These are phyloP conservation scores for Diabrotica balteata DNA, from an alignment of 2,888 invertebrate genomes.

Conservation along the genomic window DNA sequence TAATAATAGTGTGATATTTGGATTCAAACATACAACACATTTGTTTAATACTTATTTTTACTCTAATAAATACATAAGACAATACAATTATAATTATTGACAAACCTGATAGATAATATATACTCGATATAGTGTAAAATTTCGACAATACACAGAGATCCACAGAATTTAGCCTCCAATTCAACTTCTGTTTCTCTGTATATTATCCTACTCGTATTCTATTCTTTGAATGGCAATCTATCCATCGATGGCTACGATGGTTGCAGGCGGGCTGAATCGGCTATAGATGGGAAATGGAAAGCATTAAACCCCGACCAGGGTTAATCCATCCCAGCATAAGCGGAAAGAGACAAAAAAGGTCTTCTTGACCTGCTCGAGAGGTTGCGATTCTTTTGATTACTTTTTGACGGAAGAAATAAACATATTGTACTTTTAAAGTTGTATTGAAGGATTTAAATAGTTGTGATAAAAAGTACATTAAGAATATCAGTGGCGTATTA, in stretches of 20 bases:
- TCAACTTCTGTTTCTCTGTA: slow-evolving; percentile 2
- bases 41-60: too few species aligned
- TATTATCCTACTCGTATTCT: not conserved
- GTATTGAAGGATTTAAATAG: not conserved
- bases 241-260: slow-evolving; percentile 2
- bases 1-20: too few species aligned
- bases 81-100: too few species aligned
- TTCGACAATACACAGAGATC: slow-evolving; percentile 9
- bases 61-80: too few species aligned
- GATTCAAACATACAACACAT: too few species aligned
- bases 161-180: not conserved
- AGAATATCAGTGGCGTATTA: too few species aligned
- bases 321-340: slow-evolving; percentile 38
- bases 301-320: slow-evolving; percentile 40
- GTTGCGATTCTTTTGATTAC: slow-evolving; percentile 1
- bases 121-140: too few species aligned
- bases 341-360: slow-evolving; percentile 36
- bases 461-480: not conserved
- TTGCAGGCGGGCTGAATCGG: slow-evolving; percentile 16
- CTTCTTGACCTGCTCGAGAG: slow-evolving; percentile 7
- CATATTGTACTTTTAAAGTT: not conserved
- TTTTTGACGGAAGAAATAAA: not conserved
- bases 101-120: too few species aligned
- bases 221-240: slow-evolving; percentile 1
- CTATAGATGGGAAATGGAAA: slow-evolving; percentile 10